Evolutionary conservation across 2,797 vertebrate genomes (phyloP), one percentile per base, ranked within the genome.

Genomic region (Karalla daura): DNA sequence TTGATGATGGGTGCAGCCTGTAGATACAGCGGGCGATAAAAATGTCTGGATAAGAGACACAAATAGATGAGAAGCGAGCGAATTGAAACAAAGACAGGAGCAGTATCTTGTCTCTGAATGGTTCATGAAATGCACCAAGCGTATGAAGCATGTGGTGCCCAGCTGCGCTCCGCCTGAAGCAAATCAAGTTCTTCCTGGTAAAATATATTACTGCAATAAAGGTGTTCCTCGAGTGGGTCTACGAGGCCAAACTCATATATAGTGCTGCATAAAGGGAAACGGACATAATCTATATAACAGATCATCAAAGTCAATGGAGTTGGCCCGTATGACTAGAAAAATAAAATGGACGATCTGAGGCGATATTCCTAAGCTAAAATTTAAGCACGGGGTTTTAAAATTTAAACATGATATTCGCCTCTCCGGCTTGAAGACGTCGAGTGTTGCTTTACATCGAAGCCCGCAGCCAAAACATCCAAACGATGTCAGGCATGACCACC

Each of bases 91-190:
- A 59, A 73, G 78, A 60, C 18, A 9, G 71, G 32, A 79, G 60
- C 54, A 60, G 67, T 72, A 44, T 86, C 62, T 81, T 70, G 75
- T 87, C 80, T 76, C 39, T 50, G 58, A 82, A 55, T 15, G 69
- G 50, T 47, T 60, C 33, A 21, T 28, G 52, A 54, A 82, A 60
- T 12, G 0, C 37, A 53, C 6, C 30, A 40, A 55, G 44, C 70
- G 76, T 74, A 76, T 70, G 58, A 81, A 61, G 78, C 90, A 91
- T 91, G 78, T 91, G 91, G 81, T 84, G 53, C 25, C 78, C 91
- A 93, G 83, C 88, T 89, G 91, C 20, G 27, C 51, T 70, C 28
- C 36, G 70, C 77, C 76, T 56, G 33, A 60, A 81, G 69, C 25
- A 61, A 66, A 68, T 61, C 52, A 51, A 74, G 54, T 59, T 65